Conservation (phyloP, 2,113 vertebrate species). For the Bufo gargarizans region DNA sequence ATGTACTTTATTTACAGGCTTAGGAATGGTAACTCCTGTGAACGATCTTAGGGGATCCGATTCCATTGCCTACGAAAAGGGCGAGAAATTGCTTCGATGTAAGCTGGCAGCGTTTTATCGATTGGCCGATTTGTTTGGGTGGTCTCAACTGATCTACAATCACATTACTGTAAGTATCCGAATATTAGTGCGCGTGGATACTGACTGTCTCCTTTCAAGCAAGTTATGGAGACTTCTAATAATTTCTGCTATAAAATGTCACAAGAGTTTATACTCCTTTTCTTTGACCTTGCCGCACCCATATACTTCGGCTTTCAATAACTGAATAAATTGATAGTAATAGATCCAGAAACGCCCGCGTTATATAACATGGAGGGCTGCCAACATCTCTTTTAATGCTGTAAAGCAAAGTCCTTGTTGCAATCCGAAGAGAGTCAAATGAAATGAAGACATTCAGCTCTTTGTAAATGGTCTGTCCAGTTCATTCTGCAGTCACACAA, state of each 20-base stretch:
- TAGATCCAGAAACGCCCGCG: neutral
- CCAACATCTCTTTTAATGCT: neutral
- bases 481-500: neutral
- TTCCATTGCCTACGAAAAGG: slow-evolving; percentile 97
- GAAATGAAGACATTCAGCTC: neutral
- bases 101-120: slow-evolving; percentile 95
- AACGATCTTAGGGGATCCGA: slow-evolving; percentile 96
- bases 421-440: neutral
- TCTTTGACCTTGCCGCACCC: neutral
- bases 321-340: neutral
- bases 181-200: neutral
- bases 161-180: slow-evolving; percentile 89
- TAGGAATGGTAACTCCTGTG: slow-evolving; percentile 98
- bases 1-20: slow-evolving; percentile 73
- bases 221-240: neutral
- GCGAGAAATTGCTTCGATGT: slow-evolving; percentile 92
- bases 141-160: slow-evolving; percentile 99
- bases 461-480: neutral
- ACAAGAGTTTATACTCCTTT: too few species aligned
- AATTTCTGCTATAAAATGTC: neutral
- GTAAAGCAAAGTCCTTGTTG: neutral
- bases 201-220: neutral
- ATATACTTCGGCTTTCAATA: neutral
- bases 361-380: slow-evolving; percentile 14
- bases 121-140: slow-evolving; percentile 92